A percentile compares a stretch with the other conserved stretches of the same genome.
phyloP scores from a whole-genome alignment of 2,113 vertebrate genomes.

The Aythya baeri region DNA sequence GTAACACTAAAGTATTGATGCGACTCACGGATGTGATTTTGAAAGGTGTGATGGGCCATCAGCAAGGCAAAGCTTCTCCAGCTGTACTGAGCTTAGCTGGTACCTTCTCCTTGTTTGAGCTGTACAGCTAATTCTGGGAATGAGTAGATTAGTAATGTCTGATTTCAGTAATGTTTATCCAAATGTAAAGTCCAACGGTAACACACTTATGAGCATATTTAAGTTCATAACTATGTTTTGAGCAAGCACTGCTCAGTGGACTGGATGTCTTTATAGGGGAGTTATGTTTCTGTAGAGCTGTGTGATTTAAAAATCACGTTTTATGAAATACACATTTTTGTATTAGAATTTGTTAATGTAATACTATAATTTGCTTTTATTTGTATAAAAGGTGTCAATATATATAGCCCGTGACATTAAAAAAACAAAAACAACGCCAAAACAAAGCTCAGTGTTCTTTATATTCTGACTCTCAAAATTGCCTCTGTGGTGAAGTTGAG shows the following conservation, averaged over 20 bases:
- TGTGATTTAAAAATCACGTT: slow-evolving; percentile 61
- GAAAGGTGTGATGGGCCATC: background rate
- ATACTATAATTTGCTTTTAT: slow-evolving; percentile 69
- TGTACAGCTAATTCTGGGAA: background rate
- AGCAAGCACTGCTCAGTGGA: slow-evolving; percentile 47
- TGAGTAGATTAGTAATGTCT: background rate
- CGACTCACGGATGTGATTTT: background rate
- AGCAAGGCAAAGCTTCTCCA: background rate
- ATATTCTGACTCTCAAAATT: background rate
- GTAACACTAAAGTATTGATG: background rate
- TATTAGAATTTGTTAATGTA: slow-evolving; percentile 73
- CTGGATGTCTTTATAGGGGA: slow-evolving; percentile 57
- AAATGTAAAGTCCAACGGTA: slow-evolving; percentile 25
- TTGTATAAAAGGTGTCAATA: slow-evolving; percentile 72
- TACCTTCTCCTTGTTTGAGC: slow-evolving; percentile 14
- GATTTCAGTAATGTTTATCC: slow-evolving; percentile 31
- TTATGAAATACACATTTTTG: slow-evolving; percentile 43
- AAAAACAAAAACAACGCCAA: background rate
- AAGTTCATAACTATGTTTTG: slow-evolving; percentile 56
- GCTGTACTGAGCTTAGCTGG: background rate
- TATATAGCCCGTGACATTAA: slow-evolving; percentile 42
- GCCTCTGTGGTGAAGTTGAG: background rate
- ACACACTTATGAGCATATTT: slow-evolving; percentile 28
- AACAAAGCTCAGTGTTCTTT: background rate
- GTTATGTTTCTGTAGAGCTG: slow-evolving; percentile 52